A percentile compares a stretch with the other conserved stretches of the same genome.
These are phyloP conservation scores for Meles meles DNA, from an alignment of 2,113 vertebrate genomes.

Conservation along the genomic window DNA sequence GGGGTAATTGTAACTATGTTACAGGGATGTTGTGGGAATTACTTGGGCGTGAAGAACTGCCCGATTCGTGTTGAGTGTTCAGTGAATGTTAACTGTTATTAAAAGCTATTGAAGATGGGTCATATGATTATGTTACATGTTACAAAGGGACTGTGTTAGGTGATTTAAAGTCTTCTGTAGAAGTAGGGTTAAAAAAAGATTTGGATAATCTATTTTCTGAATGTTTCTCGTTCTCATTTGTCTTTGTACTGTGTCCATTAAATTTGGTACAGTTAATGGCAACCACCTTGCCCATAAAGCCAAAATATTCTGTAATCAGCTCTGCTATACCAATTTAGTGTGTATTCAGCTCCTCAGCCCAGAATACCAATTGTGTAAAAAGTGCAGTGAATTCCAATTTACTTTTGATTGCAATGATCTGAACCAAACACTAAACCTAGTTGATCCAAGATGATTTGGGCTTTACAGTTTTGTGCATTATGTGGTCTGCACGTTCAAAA, in stretches of 20 bases:
- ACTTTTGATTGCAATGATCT: constrained; percentile 73
- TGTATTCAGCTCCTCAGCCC: constrained; percentile 41
- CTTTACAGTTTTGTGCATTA: constrained; percentile 69
- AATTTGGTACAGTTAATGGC: constrained; percentile 45
- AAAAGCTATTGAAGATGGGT: neutral
- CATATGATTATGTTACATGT: neutral
- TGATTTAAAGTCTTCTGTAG: neutral
- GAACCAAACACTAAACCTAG: constrained; percentile 64
- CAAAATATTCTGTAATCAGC: constrained; percentile 45
- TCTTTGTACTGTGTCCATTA: neutral
- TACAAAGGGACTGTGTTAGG: neutral
- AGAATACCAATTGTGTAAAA: constrained; percentile 68
- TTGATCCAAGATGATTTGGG: constrained; percentile 78
- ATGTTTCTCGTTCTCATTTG: neutral
- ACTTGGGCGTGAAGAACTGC: neutral
- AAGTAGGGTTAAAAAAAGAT: neutral
- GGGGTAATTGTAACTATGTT: neutral
- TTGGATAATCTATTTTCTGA: neutral
- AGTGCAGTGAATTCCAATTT: constrained; percentile 60
- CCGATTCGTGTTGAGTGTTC: neutral
- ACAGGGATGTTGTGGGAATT: neutral
- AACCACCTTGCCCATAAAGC: constrained; percentile 24
- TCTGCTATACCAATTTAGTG: constrained; percentile 63
- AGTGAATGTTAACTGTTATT: neutral
- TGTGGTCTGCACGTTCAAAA: constrained; percentile 68